These are phyloP conservation scores for Serinus canaria DNA, from an alignment of 2,113 vertebrate genomes.

Conservation along the genomic window DNA sequence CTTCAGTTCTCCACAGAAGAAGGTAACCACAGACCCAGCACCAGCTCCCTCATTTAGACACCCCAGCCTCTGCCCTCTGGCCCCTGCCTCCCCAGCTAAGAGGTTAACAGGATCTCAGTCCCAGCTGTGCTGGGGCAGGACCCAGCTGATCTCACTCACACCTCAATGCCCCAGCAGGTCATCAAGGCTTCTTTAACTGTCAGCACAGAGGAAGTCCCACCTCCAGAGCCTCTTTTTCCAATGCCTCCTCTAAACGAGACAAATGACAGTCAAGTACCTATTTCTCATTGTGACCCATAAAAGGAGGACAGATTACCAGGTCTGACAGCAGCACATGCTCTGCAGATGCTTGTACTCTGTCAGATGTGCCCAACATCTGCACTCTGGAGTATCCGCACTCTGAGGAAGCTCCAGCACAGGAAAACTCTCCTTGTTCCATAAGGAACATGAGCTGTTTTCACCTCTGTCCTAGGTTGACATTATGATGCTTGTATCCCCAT, in stretches of 20 bases:
- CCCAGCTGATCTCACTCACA: background rate
- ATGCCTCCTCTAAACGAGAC: background rate
- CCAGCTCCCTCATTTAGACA: background rate
- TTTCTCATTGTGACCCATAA: background rate
- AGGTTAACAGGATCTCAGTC: background rate
- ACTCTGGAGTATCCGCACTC: background rate
- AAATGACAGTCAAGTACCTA: background rate
- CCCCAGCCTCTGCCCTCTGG: background rate
- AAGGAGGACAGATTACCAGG: background rate
- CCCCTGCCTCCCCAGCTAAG: background rate
- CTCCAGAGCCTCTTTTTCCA: background rate
- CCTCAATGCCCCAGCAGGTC: background rate
- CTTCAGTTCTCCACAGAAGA: background rate
- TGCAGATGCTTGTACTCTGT: background rate
- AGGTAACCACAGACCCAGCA: background rate
- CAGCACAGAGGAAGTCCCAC: background rate
- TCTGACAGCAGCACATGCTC: background rate
- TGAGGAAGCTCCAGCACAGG: background rate
- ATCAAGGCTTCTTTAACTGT: background rate
- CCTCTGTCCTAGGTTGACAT: no score
- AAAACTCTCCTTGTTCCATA: background rate
- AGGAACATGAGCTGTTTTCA: background rate
- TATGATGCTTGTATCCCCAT: no score
- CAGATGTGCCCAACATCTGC: background rate
- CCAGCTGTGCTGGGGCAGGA: background rate